phyloP scores from a whole-genome alignment of 2,888 invertebrate genomes.

The Luperina testacea region DNA sequence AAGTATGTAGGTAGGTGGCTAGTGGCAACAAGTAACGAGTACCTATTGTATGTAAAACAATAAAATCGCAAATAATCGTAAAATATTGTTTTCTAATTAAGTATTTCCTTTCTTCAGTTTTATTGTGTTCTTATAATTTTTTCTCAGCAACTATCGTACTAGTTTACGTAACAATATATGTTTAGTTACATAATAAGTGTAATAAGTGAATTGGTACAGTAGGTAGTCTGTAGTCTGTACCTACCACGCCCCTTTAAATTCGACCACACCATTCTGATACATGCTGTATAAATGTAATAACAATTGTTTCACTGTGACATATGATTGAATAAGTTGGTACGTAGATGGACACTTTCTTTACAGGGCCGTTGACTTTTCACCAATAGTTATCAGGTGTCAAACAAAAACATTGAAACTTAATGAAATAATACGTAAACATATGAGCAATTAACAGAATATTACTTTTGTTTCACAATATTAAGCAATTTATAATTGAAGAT shows the following conservation, averaged over 20 bases:
- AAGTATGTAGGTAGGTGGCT: not conserved
- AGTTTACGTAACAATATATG: not conserved
- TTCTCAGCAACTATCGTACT: not conserved
- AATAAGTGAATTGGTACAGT: not conserved
- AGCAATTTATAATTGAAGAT: not conserved
- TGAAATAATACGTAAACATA: constrained; percentile 35
- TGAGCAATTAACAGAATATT: not conserved
- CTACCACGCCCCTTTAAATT: no score
- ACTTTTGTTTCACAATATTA: constrained; percentile 41
- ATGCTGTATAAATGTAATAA: no score
- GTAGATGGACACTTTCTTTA: not conserved
- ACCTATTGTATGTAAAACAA: constrained; percentile 5
- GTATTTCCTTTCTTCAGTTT: constrained; percentile 40
- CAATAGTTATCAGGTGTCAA: constrained; percentile 31
- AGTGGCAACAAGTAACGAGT: not conserved
- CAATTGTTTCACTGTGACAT: no score
- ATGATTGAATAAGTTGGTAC: not conserved
- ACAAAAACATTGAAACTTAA: constrained; percentile 18
- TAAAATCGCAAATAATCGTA: constrained; percentile 41
- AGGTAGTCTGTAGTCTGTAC: no score
- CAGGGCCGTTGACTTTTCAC: constrained; percentile 13
- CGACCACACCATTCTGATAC: no score
- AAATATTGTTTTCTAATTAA: constrained; percentile 46
- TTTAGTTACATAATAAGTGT: not conserved
- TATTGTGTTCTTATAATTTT: constrained; percentile 45